Evolutionary conservation across 1,140 invertebrate genomes (phyloP), one percentile per base, ranked within the genome.

Genomic region (Solen grandis): DNA sequence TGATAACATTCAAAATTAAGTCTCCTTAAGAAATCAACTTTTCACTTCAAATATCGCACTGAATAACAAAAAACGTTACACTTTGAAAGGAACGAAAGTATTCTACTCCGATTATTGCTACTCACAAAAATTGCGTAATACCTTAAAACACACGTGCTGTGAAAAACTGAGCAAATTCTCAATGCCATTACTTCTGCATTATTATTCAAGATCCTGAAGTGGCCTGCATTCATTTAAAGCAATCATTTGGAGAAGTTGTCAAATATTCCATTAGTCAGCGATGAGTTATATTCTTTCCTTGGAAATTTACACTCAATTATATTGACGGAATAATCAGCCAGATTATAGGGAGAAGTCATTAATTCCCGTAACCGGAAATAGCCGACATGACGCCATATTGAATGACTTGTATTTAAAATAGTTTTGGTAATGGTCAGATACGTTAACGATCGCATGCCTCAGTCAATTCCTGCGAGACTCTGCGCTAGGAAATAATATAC

Each of bases 231-330:
- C 41, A 46, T 46, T 46, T 46, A 46, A 46, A 78, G 63, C 75
- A 78, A 78, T 78, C 57, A 78, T 69, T 78, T 78, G 46, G 57
- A 69, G 75, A 69, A 78, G 63, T 78, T 78, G 75, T 78, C 75
- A 78, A 68, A 78, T 66, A 78, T 57, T 78, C 75, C 75, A 78
- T 78, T 78, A 78, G 75, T 78, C 75, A 78, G 69, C 50, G 54
- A 55, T 78, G 75, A 78, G 60, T 78, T 78, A 78, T 78, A 57
- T 69, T 68, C 63, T 69, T 68, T 60, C 38, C 65, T 68, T 68
- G 63, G 75, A 68, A 78, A 78, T 78, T 78, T 69, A 69, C 75
- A 52, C 62, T 41, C 75, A 78, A 78, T 78, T 78, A 78, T 78
- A 78, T 78, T 36, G 75, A 66, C 60, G 63, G 63, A 78, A 78